Conservation (phyloP, 1,140 invertebrate genomes). For the Cotesia glomerata region DNA sequence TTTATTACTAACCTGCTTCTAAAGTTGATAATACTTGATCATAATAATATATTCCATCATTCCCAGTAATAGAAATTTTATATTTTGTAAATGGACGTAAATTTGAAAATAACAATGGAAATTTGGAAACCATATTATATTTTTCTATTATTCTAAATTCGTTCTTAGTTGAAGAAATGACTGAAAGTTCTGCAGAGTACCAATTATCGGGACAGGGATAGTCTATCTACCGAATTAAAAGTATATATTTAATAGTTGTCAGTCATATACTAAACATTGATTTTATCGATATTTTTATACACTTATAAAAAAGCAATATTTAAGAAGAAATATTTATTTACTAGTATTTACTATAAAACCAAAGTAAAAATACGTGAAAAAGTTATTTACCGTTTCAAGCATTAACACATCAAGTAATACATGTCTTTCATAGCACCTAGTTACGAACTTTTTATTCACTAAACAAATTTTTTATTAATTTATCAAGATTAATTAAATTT, state of each 20-base stretch:
- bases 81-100: conserved; percentile 20
- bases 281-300: too few relatives aligned
- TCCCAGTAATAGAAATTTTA: conserved; percentile 9
- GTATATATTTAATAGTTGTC: neutral
- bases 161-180: neutral
- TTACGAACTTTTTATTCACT: too few relatives aligned
- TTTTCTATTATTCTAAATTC: neutral
- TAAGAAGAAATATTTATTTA: too few relatives aligned
- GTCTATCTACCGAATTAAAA: neutral
- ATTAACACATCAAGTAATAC: too few relatives aligned
- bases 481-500: too few relatives aligned
- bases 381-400: too few relatives aligned
- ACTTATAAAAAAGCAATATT: too few relatives aligned
- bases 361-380: too few relatives aligned
- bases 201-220: conserved; percentile 30
- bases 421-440: too few relatives aligned
- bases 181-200: conserved; percentile 18
- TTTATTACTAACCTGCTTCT: conserved; percentile 31
- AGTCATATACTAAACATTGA: neutral
- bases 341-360: too few relatives aligned
- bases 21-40: conserved; percentile 16
- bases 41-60: neutral
- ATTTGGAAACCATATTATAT: neutral
- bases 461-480: too few relatives aligned
- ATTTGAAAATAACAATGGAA: neutral